A percentile compares a stretch with the other conserved stretches of the same genome.
Evolutionary conservation across 2,888 invertebrate genomes (phyloP).

Genomic region (Hydriomena furcata): DNA sequence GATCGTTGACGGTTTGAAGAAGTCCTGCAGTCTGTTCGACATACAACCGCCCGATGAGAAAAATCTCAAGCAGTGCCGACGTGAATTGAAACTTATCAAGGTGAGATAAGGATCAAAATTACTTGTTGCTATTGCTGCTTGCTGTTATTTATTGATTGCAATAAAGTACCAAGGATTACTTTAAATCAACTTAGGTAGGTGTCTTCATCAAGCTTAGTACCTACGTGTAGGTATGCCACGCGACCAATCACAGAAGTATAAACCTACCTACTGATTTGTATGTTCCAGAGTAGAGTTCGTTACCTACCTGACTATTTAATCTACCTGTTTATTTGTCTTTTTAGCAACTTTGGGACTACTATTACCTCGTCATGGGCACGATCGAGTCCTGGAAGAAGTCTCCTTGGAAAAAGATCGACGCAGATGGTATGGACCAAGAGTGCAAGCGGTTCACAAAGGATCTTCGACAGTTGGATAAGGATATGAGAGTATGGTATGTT

Average conservation of each 20-base stretch:
- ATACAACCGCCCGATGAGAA: conserved; percentile 93
- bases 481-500: conserved; percentile 87
- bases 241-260: too few relatives aligned
- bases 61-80: conserved; percentile 88
- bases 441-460: conserved; percentile 96
- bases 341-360: conserved; percentile 95
- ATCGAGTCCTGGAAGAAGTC: conserved; percentile 97
- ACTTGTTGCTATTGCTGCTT: background rate
- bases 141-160: too few relatives aligned
- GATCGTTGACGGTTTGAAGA: conserved; percentile 85
- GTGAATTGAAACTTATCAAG: conserved; percentile 90
- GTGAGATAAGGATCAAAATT: conserved; percentile 54
- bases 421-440: conserved; percentile 97
- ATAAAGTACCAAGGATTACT: too few relatives aligned
- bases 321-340: too few relatives aligned
- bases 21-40: conserved; percentile 93
- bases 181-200: too few relatives aligned
- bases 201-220: too few relatives aligned
- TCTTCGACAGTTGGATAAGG: conserved; percentile 90
- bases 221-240: too few relatives aligned
- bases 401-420: conserved; percentile 96
- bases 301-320: too few relatives aligned
- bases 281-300: too few relatives aligned
- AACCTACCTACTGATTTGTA: too few relatives aligned
- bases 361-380: conserved; percentile 89